A percentile compares a stretch with the other conserved stretches of the same genome.
phyloP scores from a whole-genome alignment of 2,113 vertebrate species.

The Ctenomys sociabilis region DNA sequence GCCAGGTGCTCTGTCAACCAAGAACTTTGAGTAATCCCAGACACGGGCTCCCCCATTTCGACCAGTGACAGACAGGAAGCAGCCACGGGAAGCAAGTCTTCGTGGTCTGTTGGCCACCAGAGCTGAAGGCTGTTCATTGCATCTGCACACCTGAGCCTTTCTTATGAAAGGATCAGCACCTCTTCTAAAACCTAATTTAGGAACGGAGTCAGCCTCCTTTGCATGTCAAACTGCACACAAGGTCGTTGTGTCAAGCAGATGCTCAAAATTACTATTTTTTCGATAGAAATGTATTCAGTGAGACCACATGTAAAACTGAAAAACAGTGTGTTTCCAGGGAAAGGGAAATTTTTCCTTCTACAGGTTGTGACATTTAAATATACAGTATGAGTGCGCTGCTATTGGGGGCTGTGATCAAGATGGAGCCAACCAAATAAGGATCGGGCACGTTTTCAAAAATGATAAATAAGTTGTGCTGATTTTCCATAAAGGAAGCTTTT shows the following conservation, averaged over 20 bases:
- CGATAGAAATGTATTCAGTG: background rate
- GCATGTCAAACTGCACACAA: background rate
- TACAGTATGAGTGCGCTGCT: background rate
- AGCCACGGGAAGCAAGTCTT: background rate
- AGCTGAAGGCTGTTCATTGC: no score
- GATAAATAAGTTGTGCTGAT: constrained; percentile 60
- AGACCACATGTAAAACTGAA: background rate
- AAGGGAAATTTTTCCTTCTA: background rate
- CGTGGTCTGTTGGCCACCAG: background rate
- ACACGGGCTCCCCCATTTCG: background rate
- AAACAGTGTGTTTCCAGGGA: background rate
- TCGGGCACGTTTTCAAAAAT: background rate
- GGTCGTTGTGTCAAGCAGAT: background rate
- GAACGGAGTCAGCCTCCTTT: background rate
- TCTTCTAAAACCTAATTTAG: background rate
- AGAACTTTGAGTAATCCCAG: background rate
- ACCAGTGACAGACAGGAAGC: accelerated
- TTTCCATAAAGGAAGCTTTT: constrained; percentile 49
- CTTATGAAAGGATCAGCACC: background rate
- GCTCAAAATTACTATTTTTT: background rate
- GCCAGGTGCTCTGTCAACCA: background rate
- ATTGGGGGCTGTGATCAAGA: background rate
- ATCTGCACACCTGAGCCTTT: background rate
- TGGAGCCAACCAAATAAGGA: background rate
- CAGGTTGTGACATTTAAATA: background rate